Evolutionary conservation across 2,797 vertebrate species (phyloP).

Genomic region (Semaprochilodus insignis): DNA sequence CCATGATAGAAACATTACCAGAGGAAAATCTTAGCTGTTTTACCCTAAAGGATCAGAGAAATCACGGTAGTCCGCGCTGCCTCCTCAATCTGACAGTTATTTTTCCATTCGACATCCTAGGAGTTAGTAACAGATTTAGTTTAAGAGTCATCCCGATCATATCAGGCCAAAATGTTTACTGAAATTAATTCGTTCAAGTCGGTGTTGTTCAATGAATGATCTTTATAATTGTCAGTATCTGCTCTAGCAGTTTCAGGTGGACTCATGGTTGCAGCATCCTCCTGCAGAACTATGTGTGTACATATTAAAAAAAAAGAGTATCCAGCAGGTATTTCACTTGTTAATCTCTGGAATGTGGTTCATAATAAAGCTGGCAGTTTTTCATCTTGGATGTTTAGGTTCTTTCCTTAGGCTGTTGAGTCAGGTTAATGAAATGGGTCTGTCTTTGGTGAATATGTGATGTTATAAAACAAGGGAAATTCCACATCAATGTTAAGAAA

Average conservation of each 20-base stretch:
- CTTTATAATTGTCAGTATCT: constrained; percentile 63
- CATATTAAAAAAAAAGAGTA: constrained; percentile 49
- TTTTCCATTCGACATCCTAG: constrained; percentile 59
- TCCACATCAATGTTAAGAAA: no score
- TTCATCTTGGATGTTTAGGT: constrained; percentile 71
- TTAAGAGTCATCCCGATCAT: constrained; percentile 57
- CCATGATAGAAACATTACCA: constrained; percentile 82
- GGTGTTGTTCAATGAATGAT: constrained; percentile 61
- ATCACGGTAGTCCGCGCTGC: constrained; percentile 48
- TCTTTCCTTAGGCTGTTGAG: neutral
- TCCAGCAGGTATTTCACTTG: constrained; percentile 72
- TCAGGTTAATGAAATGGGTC: no score
- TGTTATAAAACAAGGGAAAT: no score
- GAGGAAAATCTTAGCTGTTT: constrained; percentile 58
- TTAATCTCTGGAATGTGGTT: constrained; percentile 82
- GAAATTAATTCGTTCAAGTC: constrained; percentile 57
- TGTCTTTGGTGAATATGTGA: no score
- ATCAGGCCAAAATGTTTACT: constrained; percentile 58
- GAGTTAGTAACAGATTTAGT: constrained; percentile 52
- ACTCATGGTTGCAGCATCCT: constrained; percentile 44
- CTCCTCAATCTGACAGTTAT: constrained; percentile 45
- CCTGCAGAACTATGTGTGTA: constrained; percentile 54
- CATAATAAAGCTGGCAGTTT: constrained; percentile 84
- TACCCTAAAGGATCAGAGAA: constrained; percentile 50
- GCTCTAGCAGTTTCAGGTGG: constrained; percentile 52